Evolutionary conservation across 2,888 invertebrate genomes (phyloP).

Genomic region (Abrostola triplasia): DNA sequence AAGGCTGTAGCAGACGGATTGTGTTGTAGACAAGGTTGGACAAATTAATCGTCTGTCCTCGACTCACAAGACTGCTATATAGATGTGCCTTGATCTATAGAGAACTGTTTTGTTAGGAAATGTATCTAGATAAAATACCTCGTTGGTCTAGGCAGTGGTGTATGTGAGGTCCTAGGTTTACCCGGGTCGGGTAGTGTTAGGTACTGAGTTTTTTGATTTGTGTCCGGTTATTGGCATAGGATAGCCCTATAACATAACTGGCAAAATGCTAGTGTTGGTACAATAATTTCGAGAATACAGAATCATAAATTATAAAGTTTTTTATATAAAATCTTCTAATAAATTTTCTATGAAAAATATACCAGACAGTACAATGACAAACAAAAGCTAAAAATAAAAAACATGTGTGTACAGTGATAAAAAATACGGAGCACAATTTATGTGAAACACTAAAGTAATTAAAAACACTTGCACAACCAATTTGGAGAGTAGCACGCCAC

Average conservation of each 20-base stretch:
- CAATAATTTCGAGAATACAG: too few species aligned
- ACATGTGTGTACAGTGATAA: slow-evolving; percentile 2
- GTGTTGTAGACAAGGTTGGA: slow-evolving; percentile 19
- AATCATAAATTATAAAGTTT: background rate
- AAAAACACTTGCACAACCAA: slow-evolving; percentile 7
- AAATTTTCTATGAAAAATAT: background rate
- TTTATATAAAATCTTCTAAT: background rate
- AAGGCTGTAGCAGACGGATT: slow-evolving; percentile 15
- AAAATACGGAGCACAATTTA: background rate
- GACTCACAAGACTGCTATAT: background rate
- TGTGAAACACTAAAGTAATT: slow-evolving; percentile 1
- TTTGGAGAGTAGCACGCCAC: slow-evolving; percentile 1
- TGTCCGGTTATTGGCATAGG: too few species aligned
- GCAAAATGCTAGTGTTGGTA: too few species aligned
- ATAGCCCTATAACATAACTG: too few species aligned
- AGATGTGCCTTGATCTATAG: background rate
- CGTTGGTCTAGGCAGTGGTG: too few species aligned
- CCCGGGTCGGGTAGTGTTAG: too few species aligned
- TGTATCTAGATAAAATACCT: background rate
- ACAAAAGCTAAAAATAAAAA: background rate
- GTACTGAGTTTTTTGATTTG: too few species aligned
- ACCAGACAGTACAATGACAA: background rate
- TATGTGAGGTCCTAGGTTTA: too few species aligned
- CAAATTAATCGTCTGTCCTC: slow-evolving; percentile 26
- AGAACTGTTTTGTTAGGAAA: background rate